Base-by-base conservation (phyloP, 2,113 vertebrate genomes). In the Alces alces region DNA sequence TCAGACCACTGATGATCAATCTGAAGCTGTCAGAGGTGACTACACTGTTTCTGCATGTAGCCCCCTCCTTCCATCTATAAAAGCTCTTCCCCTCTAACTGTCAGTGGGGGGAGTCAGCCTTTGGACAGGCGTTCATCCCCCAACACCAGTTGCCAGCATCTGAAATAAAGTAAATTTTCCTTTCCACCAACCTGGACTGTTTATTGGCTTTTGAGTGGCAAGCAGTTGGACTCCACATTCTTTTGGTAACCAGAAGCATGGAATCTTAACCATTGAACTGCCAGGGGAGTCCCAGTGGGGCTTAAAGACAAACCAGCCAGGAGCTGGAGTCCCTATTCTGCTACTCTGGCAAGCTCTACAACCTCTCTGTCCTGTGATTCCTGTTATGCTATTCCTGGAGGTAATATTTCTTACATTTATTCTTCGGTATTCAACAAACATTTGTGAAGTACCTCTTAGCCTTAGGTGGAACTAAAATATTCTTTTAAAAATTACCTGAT, bases 401-500 rank as follows among this genome's bases (percentile, higher is more conserved):
- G 60, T 52, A 27, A 27, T 89, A 92, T 83, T 96, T 93, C 50
- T 54, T 97, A 89, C 50, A 86, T 95, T 97, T 93, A 89, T 96
- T 95, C 55, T 66, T 57, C 33, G 82, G 13, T 25, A 92, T 89
- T 95, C 47, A 87, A 88, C 60, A 96, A 94, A 95, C 82, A 96
- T 90, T 87, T 86, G 80, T 96, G 76, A 97, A 88, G 58, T 64
- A 93, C 83, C n/a, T 88, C 52, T 90, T 96, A 95, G 79, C 90
- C 84, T 93, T 87, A 91, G 86, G 55, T 91, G n/a, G 50, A 91
- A 94, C 76, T 91, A 96, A 93, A 95, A 92, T 66, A 80, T 78
- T 91, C 33, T 96, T 88, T 97, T 66, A 36, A 61, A 95, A 93
- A 70, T 94, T 92, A 96, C 54, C 55, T 92, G 90, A 97, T 96